Percentiles rank a stretch among this genome's conserved stretches.
Conservation (phyloP, 2,888 invertebrate species). For the Drosophila formosana region DNA sequence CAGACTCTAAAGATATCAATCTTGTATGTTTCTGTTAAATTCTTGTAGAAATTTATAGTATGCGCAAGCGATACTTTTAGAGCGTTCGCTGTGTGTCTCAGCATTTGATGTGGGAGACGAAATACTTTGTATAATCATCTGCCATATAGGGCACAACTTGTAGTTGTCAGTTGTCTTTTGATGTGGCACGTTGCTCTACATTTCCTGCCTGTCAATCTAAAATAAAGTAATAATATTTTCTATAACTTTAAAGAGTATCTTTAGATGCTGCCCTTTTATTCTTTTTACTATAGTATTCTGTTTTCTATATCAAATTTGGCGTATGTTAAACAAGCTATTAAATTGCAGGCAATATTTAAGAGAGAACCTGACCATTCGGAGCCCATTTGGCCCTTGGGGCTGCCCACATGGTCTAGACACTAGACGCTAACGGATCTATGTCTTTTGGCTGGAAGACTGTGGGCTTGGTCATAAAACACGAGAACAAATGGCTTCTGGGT, state of each 20-base stretch:
- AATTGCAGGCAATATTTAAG: not conserved
- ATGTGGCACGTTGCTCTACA: constrained; percentile 14
- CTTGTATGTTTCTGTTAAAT: not conserved
- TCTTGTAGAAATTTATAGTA: not conserved
- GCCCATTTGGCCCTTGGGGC: constrained; percentile 15
- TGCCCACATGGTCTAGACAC: constrained; percentile 37
- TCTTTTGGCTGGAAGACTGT: constrained; percentile 30
- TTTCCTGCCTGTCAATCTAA: not conserved
- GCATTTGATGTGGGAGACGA: constrained; percentile 40
- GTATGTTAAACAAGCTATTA: not conserved
- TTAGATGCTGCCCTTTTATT: too few relatives aligned
- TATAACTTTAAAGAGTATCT: too few relatives aligned
- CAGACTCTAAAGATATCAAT: not conserved
- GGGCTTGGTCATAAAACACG: constrained; percentile 69
- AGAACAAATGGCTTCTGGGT: constrained; percentile 75
- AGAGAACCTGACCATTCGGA: constrained; percentile 13
- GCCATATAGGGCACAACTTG: constrained; percentile 37
- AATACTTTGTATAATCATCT: constrained; percentile 21
- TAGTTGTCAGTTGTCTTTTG: constrained; percentile 10
- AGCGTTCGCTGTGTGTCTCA: constrained; percentile 4
- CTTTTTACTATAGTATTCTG: not conserved
- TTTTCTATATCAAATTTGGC: not conserved
- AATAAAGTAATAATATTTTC: not conserved
- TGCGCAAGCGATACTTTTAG: not conserved
- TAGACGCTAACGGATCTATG: constrained; percentile 3